These are phyloP conservation scores for Epizoanthus scotinus DNA, from an alignment of 92 coral and sea anemone species.

Conservation along the genomic window DNA sequence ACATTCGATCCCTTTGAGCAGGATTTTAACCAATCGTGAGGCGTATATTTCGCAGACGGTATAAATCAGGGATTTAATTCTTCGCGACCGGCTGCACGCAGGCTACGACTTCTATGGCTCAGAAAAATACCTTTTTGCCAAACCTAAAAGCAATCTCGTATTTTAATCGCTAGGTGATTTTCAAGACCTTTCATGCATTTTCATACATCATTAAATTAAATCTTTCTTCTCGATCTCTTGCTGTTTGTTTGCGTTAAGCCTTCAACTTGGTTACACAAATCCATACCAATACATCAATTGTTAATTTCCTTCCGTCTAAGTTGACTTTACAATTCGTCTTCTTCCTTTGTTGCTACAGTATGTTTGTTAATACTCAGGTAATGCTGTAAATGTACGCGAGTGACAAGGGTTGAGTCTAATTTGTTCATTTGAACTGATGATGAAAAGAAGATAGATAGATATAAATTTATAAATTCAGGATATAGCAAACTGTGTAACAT, in stretches of 20 bases:
- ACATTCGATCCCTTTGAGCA: no score
- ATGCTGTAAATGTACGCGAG: neutral
- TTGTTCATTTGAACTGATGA: neutral
- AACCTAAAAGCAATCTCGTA: neutral
- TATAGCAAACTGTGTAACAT: no score
- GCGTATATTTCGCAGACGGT: no score
- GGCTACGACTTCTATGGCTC: neutral
- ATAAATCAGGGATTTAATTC: no score
- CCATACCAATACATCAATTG: neutral
- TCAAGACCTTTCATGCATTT: neutral
- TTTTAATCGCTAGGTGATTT: neutral
- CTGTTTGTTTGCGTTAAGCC: neutral
- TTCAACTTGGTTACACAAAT: neutral
- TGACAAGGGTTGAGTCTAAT: neutral
- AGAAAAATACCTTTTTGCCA: neutral
- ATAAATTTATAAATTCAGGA: neutral
- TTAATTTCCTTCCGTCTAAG: neutral
- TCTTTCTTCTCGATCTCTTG: neutral
- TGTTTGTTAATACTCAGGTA: neutral
- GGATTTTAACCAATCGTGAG: no score
- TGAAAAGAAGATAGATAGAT: neutral
- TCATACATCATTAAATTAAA: neutral
- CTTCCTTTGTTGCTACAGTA: neutral
- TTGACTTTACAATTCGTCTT: neutral
- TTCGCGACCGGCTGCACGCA: no score